Evolutionary conservation across 2,888 invertebrate species (phyloP).

Genomic region (Coleophora flavipennella): DNA sequence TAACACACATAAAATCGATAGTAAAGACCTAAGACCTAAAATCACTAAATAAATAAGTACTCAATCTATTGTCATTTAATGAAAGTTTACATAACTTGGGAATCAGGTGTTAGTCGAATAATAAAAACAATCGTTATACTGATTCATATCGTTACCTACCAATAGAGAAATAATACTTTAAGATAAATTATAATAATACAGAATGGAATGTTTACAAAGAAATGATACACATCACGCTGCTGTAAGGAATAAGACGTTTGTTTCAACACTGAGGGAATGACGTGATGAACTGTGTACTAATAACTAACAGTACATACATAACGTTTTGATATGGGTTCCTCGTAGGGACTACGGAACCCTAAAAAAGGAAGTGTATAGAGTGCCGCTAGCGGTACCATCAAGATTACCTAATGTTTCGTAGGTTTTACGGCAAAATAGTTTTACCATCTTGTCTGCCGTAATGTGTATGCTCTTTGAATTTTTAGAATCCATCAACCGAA

Average conservation of each 20-base stretch:
- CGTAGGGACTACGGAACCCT: no score
- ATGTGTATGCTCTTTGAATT: no score
- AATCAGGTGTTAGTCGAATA: conserved; percentile 2
- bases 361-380: no score
- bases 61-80: conserved; percentile 27
- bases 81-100: conserved; percentile 13
- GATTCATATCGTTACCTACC: conserved; percentile 1
- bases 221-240: conserved; percentile 1
- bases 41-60: conserved; percentile 35
- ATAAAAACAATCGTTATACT: conserved; percentile 2
- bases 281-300: conserved; percentile 5
- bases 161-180: conserved; percentile 7
- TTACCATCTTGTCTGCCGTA: no score
- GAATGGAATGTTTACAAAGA: conserved; percentile 28
- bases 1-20: no score
- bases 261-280: no score
- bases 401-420: no score
- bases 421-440: no score
- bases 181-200: conserved; percentile 20
- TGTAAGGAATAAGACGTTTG: neutral
- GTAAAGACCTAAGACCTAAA: conserved; percentile 10
- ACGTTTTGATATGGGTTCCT: no score
- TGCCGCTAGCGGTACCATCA: no score
- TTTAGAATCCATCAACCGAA: no score
- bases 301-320: no score